Base-by-base conservation (phyloP, 2,113 vertebrate genomes). In the Channa argus region DNA sequence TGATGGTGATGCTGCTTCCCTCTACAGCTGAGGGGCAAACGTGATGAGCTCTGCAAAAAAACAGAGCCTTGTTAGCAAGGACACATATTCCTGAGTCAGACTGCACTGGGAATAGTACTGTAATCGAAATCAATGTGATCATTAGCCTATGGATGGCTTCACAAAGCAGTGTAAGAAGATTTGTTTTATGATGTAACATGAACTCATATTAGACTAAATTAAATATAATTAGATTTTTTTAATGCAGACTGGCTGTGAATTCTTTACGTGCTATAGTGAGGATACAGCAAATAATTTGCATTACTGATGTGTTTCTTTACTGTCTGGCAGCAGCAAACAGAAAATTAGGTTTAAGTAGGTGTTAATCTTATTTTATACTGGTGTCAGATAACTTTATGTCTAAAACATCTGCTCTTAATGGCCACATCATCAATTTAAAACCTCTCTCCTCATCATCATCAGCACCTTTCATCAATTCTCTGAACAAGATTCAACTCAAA, bases 11-110 rank as follows among this genome's bases (percentile, higher is more conserved):
- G 68, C 51, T 69, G 53, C 24, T 24, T 24, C 24, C 49, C 59
- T 79, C 62, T 38, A 47, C 0, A 1, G 13, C 38, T 38, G 77
- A 52, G 11, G 15, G 82, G 72, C 70, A 75, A 84, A 89, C 75
- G 60, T 80, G 86, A 92, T 88, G 87, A 90, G 83, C 80, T 86
- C 63, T 65, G 82, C 86, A 62, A 50, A 80, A 62, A 84, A 61
- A 34, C 8, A 8, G 54, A 75, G 52, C 71, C 76, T 84, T 72
- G 81, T 87, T 90, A 83, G 84, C 10, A 6, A 47, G 44, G 79
- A 59, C 54, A 33, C 58, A 78, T 83, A 79, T 77, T 80, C 66
- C 87, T 82, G 80, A 88, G 80, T 88, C 82, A 85, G 80, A 65
- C 55, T 63, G 79, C 65, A 85, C 63, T 80, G 91, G 85, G 84